Evolutionary conservation across 1,140 invertebrate genomes (phyloP).

Genomic region (Procambarus clarkii): DNA sequence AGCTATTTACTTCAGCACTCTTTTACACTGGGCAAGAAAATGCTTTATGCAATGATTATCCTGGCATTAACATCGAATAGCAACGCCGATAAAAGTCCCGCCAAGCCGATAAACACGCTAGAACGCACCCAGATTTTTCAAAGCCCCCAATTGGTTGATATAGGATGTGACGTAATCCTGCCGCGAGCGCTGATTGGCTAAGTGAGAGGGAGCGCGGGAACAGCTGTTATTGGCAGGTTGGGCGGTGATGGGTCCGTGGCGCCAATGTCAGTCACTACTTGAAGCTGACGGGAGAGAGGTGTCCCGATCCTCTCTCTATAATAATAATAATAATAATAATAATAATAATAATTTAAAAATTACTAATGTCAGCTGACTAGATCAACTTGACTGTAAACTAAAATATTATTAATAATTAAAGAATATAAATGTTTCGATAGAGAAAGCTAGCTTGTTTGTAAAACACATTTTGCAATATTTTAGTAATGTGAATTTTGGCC

Average conservation of each 20-base stretch:
- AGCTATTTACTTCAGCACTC: constrained; percentile 12
- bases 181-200: constrained; percentile 8
- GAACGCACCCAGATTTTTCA: constrained; percentile 24
- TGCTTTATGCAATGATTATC: constrained; percentile 11
- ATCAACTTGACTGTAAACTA: no score
- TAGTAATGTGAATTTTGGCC: no score
- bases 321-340: no score
- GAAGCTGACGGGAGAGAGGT: no score
- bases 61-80: constrained; percentile 26
- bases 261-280: not conserved
- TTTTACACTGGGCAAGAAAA: not conserved
- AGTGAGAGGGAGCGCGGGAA: constrained; percentile 1
- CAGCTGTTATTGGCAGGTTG: constrained; percentile 33
- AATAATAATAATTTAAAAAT: no score
- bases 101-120: constrained; percentile 32
- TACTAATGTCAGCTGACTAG: no score
- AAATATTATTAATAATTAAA: no score
- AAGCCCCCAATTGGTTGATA: not conserved
- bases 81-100: constrained; percentile 32
- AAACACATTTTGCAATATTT: no score
- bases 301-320: no score
- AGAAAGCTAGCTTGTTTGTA: no score
- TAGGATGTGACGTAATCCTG: not conserved
- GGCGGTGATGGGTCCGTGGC: not conserved
- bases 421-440: no score